These are phyloP conservation scores for Chymomyza fuscimana DNA, from an alignment of 2,888 invertebrate genomes.

Conservation along the genomic window DNA sequence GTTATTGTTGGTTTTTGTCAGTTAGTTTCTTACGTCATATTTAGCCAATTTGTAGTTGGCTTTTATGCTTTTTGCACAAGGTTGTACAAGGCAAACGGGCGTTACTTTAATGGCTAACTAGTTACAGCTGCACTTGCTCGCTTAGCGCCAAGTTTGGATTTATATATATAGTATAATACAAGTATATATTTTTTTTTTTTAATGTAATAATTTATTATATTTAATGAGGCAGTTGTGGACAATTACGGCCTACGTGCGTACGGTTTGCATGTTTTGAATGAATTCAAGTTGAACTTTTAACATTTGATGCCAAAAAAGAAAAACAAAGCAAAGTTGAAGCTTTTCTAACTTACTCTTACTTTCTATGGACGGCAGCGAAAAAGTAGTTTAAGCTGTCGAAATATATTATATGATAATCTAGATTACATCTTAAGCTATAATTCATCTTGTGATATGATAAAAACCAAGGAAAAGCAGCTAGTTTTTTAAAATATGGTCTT, in stretches of 20 bases:
- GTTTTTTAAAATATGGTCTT: too few relatives aligned
- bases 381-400: background rate
- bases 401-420: background rate
- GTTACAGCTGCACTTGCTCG: conserved; percentile 46
- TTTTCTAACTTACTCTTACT: background rate
- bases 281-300: conserved; percentile 37
- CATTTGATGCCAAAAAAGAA: background rate
- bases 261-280: background rate
- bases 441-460: too few relatives aligned
- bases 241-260: conserved; percentile 46
- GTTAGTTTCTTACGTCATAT: conserved; percentile 54
- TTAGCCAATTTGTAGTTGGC: background rate
- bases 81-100: conserved; percentile 71
- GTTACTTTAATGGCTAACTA: conserved; percentile 69
- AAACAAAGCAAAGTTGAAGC: background rate
- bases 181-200: background rate
- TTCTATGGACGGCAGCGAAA: background rate
- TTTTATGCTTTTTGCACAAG: conserved; percentile 49
- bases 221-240: conserved; percentile 42
- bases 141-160: conserved; percentile 47
- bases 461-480: too few relatives aligned
- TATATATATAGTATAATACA: conserved; percentile 20
- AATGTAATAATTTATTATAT: conserved; percentile 40
- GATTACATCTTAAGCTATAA: too few relatives aligned
- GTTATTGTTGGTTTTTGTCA: conserved; percentile 7